These are phyloP conservation scores for Crotophaga sulcirostris DNA, from an alignment of 2,113 vertebrate genomes.

Conservation along the genomic window DNA sequence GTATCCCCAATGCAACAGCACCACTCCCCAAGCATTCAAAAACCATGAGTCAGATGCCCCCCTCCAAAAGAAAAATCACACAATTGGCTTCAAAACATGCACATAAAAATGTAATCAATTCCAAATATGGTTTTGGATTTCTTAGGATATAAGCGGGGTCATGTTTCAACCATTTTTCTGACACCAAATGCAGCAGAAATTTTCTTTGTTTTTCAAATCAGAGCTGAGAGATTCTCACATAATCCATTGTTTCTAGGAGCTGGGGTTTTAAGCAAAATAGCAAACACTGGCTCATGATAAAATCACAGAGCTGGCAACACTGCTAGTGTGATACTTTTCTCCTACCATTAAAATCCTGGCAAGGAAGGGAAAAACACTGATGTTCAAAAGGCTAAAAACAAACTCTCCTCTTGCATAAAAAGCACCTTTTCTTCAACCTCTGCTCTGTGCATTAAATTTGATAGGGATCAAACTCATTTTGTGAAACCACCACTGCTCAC, in stretches of 20 bases:
- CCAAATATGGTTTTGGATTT: constrained; percentile 44
- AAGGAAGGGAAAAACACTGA: background rate
- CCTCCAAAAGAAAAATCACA: constrained; percentile 32
- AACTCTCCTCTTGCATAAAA: background rate
- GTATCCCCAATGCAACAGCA: background rate
- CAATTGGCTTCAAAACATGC: constrained; percentile 28
- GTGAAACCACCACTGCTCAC: background rate
- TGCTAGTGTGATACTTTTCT: constrained; percentile 4
- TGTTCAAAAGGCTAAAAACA: background rate
- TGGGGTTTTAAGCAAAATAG: constrained; percentile 38
- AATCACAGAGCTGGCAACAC: constrained; percentile 11
- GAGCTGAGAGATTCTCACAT: constrained; percentile 5
- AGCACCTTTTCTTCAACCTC: background rate
- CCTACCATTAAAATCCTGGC: background rate
- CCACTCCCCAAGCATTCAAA: constrained; percentile 53
- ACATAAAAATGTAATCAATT: constrained; percentile 42
- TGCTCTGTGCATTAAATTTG: background rate
- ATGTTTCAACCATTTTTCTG: constrained; percentile 40
- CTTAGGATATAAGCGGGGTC: background rate
- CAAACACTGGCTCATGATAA: constrained; percentile 41
- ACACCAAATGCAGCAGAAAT: constrained; percentile 6
- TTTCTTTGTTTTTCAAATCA: constrained; percentile 27
- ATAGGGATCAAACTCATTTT: background rate
- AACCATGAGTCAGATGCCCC: constrained; percentile 52
- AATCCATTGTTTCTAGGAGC: constrained; percentile 45